Conservation (phyloP, 2,113 vertebrate species). For the Oxygymnocypris stewartii region DNA sequence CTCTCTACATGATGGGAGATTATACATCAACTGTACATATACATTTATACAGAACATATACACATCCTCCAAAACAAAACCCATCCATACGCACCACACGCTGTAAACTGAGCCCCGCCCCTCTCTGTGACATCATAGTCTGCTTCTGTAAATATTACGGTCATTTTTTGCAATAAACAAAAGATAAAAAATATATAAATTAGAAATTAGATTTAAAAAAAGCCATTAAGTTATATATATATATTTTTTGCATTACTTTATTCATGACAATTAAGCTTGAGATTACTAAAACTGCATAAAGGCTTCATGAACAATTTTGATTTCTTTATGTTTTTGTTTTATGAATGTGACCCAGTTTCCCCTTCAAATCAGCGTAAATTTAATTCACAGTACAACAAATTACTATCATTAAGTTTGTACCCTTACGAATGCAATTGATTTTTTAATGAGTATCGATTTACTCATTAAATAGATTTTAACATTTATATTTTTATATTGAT, state of each 20-base stretch:
- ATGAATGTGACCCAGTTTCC: neutral
- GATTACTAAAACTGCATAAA: neutral
- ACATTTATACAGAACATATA: conserved; percentile 59
- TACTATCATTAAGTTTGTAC: neutral
- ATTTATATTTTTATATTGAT: neutral
- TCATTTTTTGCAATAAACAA: neutral
- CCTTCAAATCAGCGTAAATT: neutral
- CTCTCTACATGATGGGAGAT: conserved; percentile 32
- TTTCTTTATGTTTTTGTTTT: neutral
- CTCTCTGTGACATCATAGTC: conserved; percentile 51
- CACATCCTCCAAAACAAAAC: conserved; percentile 55
- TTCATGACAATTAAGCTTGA: neutral
- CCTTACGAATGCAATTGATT: neutral
- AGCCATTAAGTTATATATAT: neutral
- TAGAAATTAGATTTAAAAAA: neutral
- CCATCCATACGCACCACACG: neutral
- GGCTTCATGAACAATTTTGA: neutral
- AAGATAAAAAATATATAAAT: neutral
- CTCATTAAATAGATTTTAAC: neutral
- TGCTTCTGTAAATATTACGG: neutral
- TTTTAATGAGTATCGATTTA: too few species aligned
- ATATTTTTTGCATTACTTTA: neutral
- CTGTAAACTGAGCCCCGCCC: conserved; percentile 20
- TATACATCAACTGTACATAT: conserved; percentile 75
- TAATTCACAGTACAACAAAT: neutral